Evolutionary conservation across 2,888 invertebrate genomes (phyloP).

Genomic region (Prenolepis imparis): DNA sequence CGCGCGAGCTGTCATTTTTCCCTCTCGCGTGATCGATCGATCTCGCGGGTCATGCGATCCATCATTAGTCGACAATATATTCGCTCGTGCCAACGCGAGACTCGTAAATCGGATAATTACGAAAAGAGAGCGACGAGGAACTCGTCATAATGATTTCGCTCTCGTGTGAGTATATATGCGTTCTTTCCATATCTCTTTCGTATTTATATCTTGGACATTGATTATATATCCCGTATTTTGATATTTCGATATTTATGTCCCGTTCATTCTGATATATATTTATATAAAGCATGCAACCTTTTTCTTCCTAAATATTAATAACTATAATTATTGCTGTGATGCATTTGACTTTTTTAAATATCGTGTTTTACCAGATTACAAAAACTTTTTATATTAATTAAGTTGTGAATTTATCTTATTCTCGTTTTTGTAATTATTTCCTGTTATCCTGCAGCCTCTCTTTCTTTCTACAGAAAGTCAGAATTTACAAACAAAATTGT

Average conservation of each 20-base stretch:
- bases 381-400: background rate
- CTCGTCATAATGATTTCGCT: background rate
- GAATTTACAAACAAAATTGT: background rate
- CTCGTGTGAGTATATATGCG: background rate
- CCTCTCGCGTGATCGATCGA: conserved; percentile 16
- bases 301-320: background rate
- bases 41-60: conserved; percentile 33
- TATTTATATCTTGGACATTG: background rate
- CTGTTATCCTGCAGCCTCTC: background rate
- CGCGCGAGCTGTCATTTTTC: background rate
- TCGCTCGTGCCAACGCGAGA: conserved; percentile 15
- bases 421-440: background rate
- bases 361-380: background rate
- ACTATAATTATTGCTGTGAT: conserved; percentile 22
- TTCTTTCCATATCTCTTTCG: background rate
- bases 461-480: background rate
- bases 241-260: background rate
- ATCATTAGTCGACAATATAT: conserved; percentile 13
- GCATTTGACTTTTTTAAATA: conserved; percentile 18
- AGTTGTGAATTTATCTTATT: conserved; percentile 11
- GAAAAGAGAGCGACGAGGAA: background rate
- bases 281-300: conserved; percentile 30
- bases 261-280: background rate
- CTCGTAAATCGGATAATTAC: conserved; percentile 2
- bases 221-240: background rate